Conservation (phyloP, 2,797 vertebrate species). For the Aulostomus chinensis region DNA sequence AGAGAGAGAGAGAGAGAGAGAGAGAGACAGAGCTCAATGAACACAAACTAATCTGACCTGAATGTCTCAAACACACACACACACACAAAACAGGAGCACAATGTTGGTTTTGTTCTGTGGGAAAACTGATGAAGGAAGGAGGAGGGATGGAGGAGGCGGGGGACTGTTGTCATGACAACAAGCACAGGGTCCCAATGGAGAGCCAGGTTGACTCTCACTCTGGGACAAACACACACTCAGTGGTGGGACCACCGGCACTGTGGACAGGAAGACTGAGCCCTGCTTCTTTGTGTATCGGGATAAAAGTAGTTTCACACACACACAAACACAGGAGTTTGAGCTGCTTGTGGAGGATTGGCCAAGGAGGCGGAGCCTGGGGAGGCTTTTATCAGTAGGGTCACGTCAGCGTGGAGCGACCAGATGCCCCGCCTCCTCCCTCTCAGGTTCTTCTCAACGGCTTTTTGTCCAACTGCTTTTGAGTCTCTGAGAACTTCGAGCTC, state of each 20-base stretch:
- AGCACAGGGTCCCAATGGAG: constrained; percentile 41
- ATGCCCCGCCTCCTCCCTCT: constrained; percentile 3
- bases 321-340: constrained; percentile 22
- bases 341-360: no score
- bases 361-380: not conserved
- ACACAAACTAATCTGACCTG: constrained; percentile 74
- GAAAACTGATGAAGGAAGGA: constrained; percentile 63
- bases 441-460: constrained; percentile 5
- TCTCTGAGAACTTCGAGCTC: constrained; percentile 25
- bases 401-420: constrained; percentile 33
- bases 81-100: constrained; percentile 47
- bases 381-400: constrained; percentile 59
- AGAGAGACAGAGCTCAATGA: constrained; percentile 40
- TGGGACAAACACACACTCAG: constrained; percentile 15
- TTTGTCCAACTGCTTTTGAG: constrained; percentile 23
- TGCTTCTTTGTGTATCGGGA: constrained; percentile 46
- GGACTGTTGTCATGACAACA: constrained; percentile 47
- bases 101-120: constrained; percentile 71
- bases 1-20: no score
- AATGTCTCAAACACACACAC: constrained; percentile 44
- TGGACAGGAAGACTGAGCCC: constrained; percentile 69
- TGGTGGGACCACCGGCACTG: constrained; percentile 56
- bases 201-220: constrained; percentile 32
- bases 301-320: constrained; percentile 33
- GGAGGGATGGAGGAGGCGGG: constrained; percentile 13